Evolutionary conservation across 2,113 vertebrate species (phyloP), one percentile per base, ranked within the genome.

Genomic region (Octodon degus): DNA sequence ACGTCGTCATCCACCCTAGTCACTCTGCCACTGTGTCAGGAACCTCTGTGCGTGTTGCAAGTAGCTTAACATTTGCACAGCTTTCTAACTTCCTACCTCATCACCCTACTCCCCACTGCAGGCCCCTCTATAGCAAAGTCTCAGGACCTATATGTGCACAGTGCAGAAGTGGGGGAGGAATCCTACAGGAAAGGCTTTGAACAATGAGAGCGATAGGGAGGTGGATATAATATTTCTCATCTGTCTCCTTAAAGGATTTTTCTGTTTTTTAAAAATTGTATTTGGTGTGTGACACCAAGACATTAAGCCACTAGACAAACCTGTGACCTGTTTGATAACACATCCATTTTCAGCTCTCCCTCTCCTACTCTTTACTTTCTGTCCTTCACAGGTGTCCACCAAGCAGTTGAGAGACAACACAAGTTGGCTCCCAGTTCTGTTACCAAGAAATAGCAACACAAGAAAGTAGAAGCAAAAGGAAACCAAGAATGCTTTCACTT

Each of bases 401-500:
- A 67, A 86, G 14, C 67, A 43, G 76, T 2, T 60, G 80, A 67
- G 82, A 94, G 55, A 4, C 43, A 81, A 60, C 37, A 80, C 86
- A 58, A 34, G 2, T 65, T 24, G 63, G 22, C 7, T 50, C 47
- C 53, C 19, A 43, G 16, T 62, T 79, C 4, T 50, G 70, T 86
- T 85, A 19, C 43, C 7, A n/a, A n/a, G 55, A 30, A 2, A 83
- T 89, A 13, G 84, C 62, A 87, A 50, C n/a, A 86, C 32, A 95
- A 90, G 40, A 68, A 83, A 86, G 20, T 47, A 53, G 19, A 88
- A 89, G 37, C 1, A 40, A 81, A 77, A 92, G 47, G 67, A 9
- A 91, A 5, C 91, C 89, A 14, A 37, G 2, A 58, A 83, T 70
- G 22, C 5, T 65, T 96, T 86, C 43, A 68, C 72, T 89, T 55